phyloP scores from a whole-genome alignment of 2,113 vertebrate species.

The Mus musculus region DNA sequence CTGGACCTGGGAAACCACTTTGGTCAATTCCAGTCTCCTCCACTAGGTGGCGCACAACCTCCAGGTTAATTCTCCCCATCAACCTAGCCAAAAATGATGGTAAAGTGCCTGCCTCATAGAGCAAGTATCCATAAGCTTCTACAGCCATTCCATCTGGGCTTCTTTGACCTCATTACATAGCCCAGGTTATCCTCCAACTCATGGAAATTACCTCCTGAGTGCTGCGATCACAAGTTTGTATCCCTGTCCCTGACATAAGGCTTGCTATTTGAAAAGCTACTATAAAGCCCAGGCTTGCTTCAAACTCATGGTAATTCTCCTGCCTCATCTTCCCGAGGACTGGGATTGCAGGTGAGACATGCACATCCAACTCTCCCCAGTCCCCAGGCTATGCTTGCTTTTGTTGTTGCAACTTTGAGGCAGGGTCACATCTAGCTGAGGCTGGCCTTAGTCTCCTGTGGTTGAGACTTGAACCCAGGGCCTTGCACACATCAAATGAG shows the following conservation, averaged over 20 bases:
- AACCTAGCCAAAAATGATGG: accelerated
- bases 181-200: background rate
- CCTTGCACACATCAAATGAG: background rate
- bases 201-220: background rate
- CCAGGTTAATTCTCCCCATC: background rate
- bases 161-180: background rate
- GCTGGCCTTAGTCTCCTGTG: background rate
- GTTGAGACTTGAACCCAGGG: background rate
- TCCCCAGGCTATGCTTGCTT: background rate
- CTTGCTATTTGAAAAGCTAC: background rate
- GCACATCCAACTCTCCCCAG: background rate
- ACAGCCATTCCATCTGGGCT: background rate
- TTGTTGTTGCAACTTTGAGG: background rate
- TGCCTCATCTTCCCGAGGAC: background rate
- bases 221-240: background rate
- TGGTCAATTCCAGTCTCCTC: background rate
- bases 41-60: constrained; percentile 49
- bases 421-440: background rate
- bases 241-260: background rate
- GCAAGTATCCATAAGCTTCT: background rate
- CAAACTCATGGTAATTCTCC: background rate
- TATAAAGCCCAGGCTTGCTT: background rate
- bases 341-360: background rate
- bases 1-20: background rate
- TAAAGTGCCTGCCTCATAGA: background rate